Evolutionary conservation across 1,140 invertebrate species (phyloP).

Genomic region (Holotrichia oblita): DNA sequence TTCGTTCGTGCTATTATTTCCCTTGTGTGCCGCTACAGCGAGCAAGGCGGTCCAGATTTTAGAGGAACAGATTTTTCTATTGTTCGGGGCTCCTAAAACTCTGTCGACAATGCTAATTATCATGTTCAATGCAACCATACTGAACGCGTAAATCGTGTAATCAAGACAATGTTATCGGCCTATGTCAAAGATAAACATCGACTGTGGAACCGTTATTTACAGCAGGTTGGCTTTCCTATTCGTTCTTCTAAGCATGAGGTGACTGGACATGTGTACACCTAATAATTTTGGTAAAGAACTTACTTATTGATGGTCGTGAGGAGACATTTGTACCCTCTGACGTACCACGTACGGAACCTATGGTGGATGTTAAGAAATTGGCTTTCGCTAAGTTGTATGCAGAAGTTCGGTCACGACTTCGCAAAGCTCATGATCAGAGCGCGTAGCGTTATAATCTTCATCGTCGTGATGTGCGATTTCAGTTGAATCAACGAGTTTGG

Average conservation of each 20-base stretch:
- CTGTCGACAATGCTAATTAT: constrained; percentile 39
- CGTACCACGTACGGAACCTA: background rate
- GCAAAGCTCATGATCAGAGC: no score
- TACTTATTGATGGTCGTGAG: background rate
- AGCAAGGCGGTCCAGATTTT: background rate
- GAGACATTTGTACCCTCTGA: background rate
- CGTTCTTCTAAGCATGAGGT: background rate
- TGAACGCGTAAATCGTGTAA: constrained; percentile 33
- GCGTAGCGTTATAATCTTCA: background rate
- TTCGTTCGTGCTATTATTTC: background rate
- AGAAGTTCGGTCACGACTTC: no score
- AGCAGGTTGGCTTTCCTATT: background rate
- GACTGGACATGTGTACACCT: background rate
- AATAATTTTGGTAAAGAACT: constrained; percentile 37
- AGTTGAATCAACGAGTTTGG: background rate
- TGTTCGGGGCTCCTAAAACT: constrained; percentile 47
- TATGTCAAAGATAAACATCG: background rate
- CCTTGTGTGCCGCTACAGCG: background rate
- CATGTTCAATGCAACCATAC: constrained; percentile 16
- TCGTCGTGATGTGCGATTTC: background rate
- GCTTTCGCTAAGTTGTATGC: background rate
- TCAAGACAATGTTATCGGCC: background rate
- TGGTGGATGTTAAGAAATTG: background rate
- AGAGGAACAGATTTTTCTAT: constrained; percentile 38
- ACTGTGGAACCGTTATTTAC: background rate